Conservation (phyloP, 23 tunicate genomes). For the Diplosoma virens region DNA sequence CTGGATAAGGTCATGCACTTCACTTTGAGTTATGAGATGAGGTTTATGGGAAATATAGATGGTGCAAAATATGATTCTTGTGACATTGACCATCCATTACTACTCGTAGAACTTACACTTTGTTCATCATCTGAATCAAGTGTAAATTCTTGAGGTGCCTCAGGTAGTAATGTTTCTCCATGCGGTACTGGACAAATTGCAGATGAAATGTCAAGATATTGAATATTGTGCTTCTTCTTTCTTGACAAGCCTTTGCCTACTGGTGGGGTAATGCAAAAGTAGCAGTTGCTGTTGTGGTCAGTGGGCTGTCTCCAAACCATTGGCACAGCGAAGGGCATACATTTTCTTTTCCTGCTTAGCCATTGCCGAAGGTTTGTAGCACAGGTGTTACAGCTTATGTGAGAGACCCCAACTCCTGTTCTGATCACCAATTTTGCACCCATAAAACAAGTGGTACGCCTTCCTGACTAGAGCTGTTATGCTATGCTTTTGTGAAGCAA, state of each 20-base stretch:
- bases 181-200: slow-evolving; percentile 36
- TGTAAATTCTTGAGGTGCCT: slow-evolving; percentile 29
- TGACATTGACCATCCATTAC: slow-evolving; percentile 24
- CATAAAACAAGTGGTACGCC: slow-evolving; percentile 36
- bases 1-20: slow-evolving; percentile 30
- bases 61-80: slow-evolving; percentile 18
- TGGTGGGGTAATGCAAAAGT: slow-evolving; percentile 23
- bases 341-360: slow-evolving; percentile 28
- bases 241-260: slow-evolving; percentile 6
- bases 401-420: slow-evolving; percentile 41
- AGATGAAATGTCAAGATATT: slow-evolving; percentile 3
- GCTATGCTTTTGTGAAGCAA: slow-evolving; percentile 21
- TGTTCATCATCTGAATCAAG: slow-evolving; percentile 20
- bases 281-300: slow-evolving; percentile 19
- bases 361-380: slow-evolving; percentile 34
- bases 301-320: slow-evolving; percentile 35
- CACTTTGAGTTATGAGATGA: slow-evolving; percentile 27
- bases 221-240: slow-evolving; percentile 11
- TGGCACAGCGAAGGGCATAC: slow-evolving; percentile 33
- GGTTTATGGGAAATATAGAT: slow-evolving; percentile 1
- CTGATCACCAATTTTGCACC: slow-evolving; percentile 35
- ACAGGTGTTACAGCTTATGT: slow-evolving; percentile 32
- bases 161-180: slow-evolving; percentile 21
- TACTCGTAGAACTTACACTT: no score
- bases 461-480: slow-evolving; percentile 23